Conservation (phyloP, 1,140 invertebrate genomes). For the Pomacea maculata region DNA sequence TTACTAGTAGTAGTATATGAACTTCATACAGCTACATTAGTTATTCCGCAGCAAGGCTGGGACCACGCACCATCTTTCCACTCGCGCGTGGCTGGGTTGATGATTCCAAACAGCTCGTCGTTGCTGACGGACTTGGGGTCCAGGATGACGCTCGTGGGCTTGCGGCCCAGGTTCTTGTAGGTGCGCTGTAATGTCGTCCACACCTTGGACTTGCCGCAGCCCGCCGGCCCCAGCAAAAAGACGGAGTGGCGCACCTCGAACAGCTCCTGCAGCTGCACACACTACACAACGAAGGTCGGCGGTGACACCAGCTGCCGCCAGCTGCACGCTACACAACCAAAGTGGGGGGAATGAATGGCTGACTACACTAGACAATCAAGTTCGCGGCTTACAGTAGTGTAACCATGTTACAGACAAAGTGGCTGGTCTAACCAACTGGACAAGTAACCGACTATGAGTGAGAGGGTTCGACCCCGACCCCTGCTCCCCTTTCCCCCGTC, state of each 20-base stretch:
- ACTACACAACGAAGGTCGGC: constrained; percentile 65
- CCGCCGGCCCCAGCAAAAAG: constrained; percentile 93
- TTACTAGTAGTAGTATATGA: too few relatives aligned
- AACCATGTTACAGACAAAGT: too few relatives aligned
- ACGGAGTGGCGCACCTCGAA: constrained; percentile 97
- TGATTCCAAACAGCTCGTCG: constrained; percentile 96
- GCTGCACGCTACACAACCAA: too few relatives aligned
- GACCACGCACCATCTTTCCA: constrained; percentile 89
- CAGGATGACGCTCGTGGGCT: constrained; percentile 89
- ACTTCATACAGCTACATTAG: too few relatives aligned
- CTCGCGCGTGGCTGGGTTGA: constrained; percentile 94
- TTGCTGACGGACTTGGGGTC: constrained; percentile 98
- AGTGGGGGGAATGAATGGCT: too few relatives aligned
- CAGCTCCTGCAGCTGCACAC: constrained; percentile 93
- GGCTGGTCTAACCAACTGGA: too few relatives aligned
- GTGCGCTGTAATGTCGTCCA: constrained; percentile 92
- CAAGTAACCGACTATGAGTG: too few relatives aligned
- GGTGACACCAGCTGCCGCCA: too few relatives aligned
- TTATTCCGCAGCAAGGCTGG: not conserved
- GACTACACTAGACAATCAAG: too few relatives aligned
- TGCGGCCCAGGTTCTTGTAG: constrained; percentile 88
- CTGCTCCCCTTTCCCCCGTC: too few relatives aligned
- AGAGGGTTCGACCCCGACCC: too few relatives aligned
- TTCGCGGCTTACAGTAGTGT: too few relatives aligned
- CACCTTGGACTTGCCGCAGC: constrained; percentile 94